Base-by-base conservation (phyloP, 2,888 invertebrate genomes). In the Galerucella nymphaeae region DNA sequence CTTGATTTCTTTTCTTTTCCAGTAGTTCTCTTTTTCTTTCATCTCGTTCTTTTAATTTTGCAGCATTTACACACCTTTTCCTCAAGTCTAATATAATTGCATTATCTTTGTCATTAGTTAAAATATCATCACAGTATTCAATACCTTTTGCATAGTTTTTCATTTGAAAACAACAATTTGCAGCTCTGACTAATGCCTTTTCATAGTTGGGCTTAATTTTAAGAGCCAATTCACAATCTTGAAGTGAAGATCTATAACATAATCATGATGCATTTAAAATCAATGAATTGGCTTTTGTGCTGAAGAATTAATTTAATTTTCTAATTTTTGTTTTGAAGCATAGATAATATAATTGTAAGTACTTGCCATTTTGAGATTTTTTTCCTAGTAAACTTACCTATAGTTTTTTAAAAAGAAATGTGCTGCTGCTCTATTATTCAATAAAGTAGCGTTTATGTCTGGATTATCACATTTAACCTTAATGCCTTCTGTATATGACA, bases 351-450 rank as follows among this genome's bases (percentile, higher is more conserved):
- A 23, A 23, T 23, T 23, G 1, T 6, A 30, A 30, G 30, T 30
- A 30, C 30, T 30, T 30, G 6, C 3, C 5, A 30, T 30, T 30
- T 38, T 38, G 8, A 5, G 30, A 38, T 8, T 38, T 38, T 38
- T 38, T 38, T 38, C 58, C 70, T 77, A 55, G 53, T 20, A 38
- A 30, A 66, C 38, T 30, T 84, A 89, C 89, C 94, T 88, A 85
- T 91, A 94, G 85, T 95, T 96, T 86, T 95, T 91, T 42, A 98
- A 85, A 83, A 94, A 92, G 84, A 90, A 97, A 82, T 98, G 94
- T 0, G 96, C 91, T 0, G 98, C 96, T 1, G 98, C 94, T 75
- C 99, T 90, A 84, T 99, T 99, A 81, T 96, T 96, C 82, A 96
- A 94, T 14, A 99, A 88, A 73, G 92, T 92, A 9, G 97, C 93